These are phyloP conservation scores for Stichodactyla helianthus DNA, from an alignment of 64 coral and sea anemone species.

Conservation along the genomic window DNA sequence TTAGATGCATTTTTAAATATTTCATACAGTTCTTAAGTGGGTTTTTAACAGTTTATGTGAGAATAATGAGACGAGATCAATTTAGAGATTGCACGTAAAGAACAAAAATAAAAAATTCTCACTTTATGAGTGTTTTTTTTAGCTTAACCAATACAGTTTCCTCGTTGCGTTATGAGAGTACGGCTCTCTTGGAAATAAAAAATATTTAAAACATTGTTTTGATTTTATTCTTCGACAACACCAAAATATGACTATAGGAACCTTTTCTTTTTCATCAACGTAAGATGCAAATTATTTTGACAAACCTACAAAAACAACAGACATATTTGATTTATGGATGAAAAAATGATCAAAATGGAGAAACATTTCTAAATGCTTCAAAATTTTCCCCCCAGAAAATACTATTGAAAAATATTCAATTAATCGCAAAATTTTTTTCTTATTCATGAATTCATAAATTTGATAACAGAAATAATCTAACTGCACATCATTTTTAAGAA, in stretches of 20 bases:
- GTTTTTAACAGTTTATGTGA: neutral
- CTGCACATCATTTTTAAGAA: too few species aligned
- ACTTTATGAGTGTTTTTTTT: neutral
- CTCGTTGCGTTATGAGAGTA: too few species aligned
- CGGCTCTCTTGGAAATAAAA: neutral
- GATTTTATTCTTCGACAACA: neutral
- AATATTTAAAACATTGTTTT: neutral
- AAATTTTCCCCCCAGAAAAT: too few species aligned
- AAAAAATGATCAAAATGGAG: neutral
- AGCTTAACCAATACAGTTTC: neutral
- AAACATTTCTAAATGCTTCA: neutral
- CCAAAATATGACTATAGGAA: neutral
- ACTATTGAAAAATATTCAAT: too few species aligned
- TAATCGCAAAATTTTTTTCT: too few species aligned
- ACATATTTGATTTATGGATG: neutral
- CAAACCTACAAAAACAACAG: neutral
- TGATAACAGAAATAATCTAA: too few species aligned
- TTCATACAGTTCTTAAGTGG: neutral
- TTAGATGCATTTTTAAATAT: neutral
- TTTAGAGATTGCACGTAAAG: neutral
- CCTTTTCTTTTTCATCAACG: neutral
- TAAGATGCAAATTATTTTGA: neutral
- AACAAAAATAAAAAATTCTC: neutral
- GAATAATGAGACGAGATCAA: neutral
- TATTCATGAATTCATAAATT: too few species aligned